Base-by-base conservation (phyloP, 2,797 vertebrate species). In the Chaenodraco wilsoni region DNA sequence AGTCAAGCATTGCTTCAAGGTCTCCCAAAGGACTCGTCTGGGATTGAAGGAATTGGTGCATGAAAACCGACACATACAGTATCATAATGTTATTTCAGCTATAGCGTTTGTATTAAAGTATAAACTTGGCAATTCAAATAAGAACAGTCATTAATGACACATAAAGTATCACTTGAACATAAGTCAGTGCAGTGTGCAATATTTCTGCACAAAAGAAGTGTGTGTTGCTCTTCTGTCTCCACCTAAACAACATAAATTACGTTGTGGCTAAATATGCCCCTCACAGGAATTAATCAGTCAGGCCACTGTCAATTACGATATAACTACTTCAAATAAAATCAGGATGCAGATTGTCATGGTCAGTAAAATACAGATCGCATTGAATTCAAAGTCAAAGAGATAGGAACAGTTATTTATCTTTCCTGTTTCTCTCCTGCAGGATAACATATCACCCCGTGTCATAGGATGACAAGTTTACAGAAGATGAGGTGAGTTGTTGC, bases 391-490 rank as follows among this genome's bases (percentile, higher is more conserved):
- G 76, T 76, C 60, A 77, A 70, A 68, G 49, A 55, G 70, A 76
- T 55, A 60, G 62, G 59, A 83, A 62, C 57, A 12, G 66, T 74
- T 64, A 82, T 76, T 84, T 51, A 37, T 77, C 72, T 48, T 61
- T 51, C 65, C 58, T 33, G 48, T 61, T 74, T 54, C 64, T 82
- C 69, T 68, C 65, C 68, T 68, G 64, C 92, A 94, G 94, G 90
- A 95, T 97, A 89, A 96, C 95, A 89, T 94, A 96, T 93, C 95
- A 95, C 92, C 95, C 95, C 5, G 90, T 95, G 95, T 96, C 96
- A 69, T 92, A 91, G 87, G 94, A 95, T 54, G 95, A 96, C 92
- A 95, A 96, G 68, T 97, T 97, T 94, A 96, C 92, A 31, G 94
- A 95, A 79, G 94, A 94, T 73, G 95, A 96, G 96, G 96, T 96